Percentiles rank a stretch among this genome's conserved stretches.
phyloP scores from a whole-genome alignment of 2,113 vertebrate species.

The human (Homo sapiens) region DNA sequence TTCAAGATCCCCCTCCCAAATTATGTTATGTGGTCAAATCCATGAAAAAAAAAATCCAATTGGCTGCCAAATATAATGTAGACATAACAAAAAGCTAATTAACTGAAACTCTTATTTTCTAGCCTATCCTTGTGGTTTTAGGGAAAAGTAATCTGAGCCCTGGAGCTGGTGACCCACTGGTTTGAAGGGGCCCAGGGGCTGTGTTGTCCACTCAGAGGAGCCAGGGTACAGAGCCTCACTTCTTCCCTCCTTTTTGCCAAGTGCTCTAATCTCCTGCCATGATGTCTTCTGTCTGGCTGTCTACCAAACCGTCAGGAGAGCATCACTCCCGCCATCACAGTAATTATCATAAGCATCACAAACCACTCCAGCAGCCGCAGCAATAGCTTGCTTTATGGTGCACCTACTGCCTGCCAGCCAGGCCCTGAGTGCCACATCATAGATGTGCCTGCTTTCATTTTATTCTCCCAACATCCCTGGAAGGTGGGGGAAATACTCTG shows the following conservation, averaged over 20 bases:
- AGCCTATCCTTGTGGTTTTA: constrained; percentile 9
- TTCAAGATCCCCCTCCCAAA: not conserved
- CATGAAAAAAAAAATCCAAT: not conserved
- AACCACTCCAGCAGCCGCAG: not conserved
- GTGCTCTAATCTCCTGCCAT: not conserved
- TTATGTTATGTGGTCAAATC: not conserved
- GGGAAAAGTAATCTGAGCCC: not conserved
- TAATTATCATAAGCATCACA: not conserved
- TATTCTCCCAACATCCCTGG: not conserved
- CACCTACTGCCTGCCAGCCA: not conserved
- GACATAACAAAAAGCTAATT: constrained; percentile 39
- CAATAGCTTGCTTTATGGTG: not conserved
- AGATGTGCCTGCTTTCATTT: accelerated
- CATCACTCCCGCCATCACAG: no score
- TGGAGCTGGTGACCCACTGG: not conserved
- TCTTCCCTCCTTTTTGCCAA: not conserved
- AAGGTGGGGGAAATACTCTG: not conserved
- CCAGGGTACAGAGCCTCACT: not conserved
- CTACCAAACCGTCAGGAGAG: not conserved
- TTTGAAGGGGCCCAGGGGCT: not conserved
- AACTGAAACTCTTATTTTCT: not conserved
- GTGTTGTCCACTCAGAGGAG: not conserved
- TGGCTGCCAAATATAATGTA: not conserved
- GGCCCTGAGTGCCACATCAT: accelerated
- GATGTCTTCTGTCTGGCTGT: not conserved